phyloP scores from a whole-genome alignment of 2,113 vertebrate genomes.

The Lasiurus cinereus region DNA sequence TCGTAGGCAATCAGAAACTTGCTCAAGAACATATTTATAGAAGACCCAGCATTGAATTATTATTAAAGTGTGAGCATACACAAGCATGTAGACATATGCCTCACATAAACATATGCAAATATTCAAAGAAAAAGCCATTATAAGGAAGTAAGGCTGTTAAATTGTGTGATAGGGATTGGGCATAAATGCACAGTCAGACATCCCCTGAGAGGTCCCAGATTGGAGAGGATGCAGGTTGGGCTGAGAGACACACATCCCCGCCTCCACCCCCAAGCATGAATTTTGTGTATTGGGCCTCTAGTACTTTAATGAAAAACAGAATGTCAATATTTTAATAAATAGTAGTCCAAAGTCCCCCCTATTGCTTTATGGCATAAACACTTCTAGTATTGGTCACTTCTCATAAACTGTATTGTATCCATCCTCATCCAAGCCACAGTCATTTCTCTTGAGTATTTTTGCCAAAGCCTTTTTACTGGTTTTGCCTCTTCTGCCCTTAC shows the following conservation, averaged over 20 bases:
- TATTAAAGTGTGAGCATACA: not conserved
- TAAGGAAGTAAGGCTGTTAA: too few species aligned
- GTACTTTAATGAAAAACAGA: not conserved
- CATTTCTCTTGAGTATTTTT: not conserved
- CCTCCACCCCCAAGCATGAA: too few species aligned
- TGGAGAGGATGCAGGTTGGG: too few species aligned
- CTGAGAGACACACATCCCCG: too few species aligned
- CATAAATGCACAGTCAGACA: too few species aligned
- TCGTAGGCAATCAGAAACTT: not conserved
- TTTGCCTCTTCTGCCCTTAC: not conserved
- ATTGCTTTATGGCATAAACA: not conserved
- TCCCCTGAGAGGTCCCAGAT: too few species aligned
- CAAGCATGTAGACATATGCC: not conserved
- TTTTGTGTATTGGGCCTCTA: too few species aligned
- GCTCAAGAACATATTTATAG: not conserved
- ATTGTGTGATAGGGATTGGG: too few species aligned
- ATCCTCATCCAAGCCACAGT: not conserved
- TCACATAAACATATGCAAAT: not conserved
- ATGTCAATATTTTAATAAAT: not conserved
- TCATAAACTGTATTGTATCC: not conserved
- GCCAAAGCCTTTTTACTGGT: not conserved
- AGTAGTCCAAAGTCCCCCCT: not conserved
- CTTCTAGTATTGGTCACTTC: not conserved
- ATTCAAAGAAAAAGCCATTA: not conserved
- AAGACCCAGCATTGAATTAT: not conserved